Evolutionary conservation across 2,888 invertebrate species (phyloP), one percentile per base, ranked within the genome.

Genomic region (Barypeithes pellucidus): DNA sequence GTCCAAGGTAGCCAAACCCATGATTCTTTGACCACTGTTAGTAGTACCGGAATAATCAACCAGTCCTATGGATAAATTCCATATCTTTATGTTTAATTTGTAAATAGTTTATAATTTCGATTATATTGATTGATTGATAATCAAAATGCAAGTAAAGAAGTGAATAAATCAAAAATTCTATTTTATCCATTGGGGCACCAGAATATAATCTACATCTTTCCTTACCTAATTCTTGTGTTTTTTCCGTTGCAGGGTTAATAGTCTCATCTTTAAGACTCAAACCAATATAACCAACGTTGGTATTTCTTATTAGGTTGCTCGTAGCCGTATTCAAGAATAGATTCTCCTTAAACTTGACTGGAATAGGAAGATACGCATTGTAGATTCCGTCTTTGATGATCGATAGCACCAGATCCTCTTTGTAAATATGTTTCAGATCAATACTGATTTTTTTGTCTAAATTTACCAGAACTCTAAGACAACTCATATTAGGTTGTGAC

Each of bases 341-440:
- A 59, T 82, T 79, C 0, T 80, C 79, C 67, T 83, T 83, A 66
- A 83, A 81, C 47, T 81, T 82, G 0, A 82, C 70, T 1, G 84
- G 81, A 43, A 82, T 76, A 3, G 83, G 79, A 4, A 84, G 20
- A 54, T 82, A 82, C 4, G 81, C 79, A 47, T 80, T 80, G 57
- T 81, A 72, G 4, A 62, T 63, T 3, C 85, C 90, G 80, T 92
- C 87, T 79, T 90, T 90, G 72, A 89, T 90, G 29, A 98, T 91
- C 81, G 96, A 96, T 60, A 95, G 86, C 2, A 92, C 91, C 75
- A 98, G 85, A 83, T 96, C 94, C 79, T 92, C 90, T 29, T 90
- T 88, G 5, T 93, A 87, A 3, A 91, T 88, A 81, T 90, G 83
- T 8, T 90, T 87, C 2, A 90, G 85, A 76, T 91, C 89, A 77